Percentiles rank a stretch among this genome's conserved stretches.
phyloP scores from a whole-genome alignment of 2,888 invertebrate genomes.

The Conops quadrifasciatus region DNA sequence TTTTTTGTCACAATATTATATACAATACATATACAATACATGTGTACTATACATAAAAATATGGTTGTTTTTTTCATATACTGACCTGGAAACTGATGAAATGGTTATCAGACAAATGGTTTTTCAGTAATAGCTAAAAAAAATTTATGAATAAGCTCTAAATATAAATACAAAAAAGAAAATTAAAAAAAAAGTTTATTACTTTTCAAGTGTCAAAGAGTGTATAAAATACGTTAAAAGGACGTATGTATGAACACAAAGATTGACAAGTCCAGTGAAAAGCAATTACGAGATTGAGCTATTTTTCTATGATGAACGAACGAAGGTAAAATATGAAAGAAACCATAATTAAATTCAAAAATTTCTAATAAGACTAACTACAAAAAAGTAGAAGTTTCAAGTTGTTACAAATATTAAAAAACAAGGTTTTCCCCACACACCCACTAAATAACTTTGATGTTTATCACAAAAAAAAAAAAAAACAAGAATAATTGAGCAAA shows the following conservation, averaged over 20 bases:
- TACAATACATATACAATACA: too few relatives aligned
- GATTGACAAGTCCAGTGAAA: not conserved
- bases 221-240: too few relatives aligned
- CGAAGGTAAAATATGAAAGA: constrained; percentile 23
- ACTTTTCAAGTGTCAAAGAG: constrained; percentile 19
- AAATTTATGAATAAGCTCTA: not conserved
- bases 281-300: not conserved
- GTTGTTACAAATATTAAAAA: not conserved
- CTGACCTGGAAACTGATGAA: too few relatives aligned
- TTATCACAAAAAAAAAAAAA: constrained; percentile 35
- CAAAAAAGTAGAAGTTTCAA: constrained; percentile 22
- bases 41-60: too few relatives aligned
- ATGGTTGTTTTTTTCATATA: too few relatives aligned
- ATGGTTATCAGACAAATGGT: not conserved
- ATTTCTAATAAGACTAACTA: constrained; percentile 31
- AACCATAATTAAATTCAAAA: constrained; percentile 39
- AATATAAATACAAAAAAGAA: constrained; percentile 39
- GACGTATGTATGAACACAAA: not conserved
- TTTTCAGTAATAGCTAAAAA: not conserved
- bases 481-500: constrained; percentile 9
- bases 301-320: constrained; percentile 36
- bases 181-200: constrained; percentile 34
- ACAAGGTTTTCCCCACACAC: constrained; percentile 27
- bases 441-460: constrained; percentile 34
- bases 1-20: too few relatives aligned